These are phyloP conservation scores for Elaeidobius kamerunicus DNA, from an alignment of 2,888 invertebrate genomes.

Conservation along the genomic window DNA sequence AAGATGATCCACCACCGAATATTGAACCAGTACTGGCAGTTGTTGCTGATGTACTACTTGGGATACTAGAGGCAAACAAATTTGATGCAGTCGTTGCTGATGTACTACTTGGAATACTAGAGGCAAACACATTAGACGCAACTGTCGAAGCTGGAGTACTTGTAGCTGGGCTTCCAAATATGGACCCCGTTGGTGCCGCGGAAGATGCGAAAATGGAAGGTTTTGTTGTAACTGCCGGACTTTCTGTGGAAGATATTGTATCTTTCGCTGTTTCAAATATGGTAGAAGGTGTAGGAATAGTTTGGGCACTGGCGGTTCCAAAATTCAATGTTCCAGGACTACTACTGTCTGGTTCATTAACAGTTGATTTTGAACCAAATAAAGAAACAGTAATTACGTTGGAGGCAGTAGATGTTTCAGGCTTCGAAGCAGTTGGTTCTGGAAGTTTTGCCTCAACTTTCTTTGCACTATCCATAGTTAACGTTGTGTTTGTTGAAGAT, in stretches of 20 bases:
- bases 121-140: conserved; percentile 38
- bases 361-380: conserved; percentile 7
- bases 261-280: too few relatives aligned
- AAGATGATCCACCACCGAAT: conserved; percentile 1
- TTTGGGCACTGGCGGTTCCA: too few relatives aligned
- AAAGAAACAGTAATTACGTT: conserved; percentile 15
- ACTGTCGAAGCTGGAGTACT: conserved; percentile 5
- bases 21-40: conserved; percentile 2
- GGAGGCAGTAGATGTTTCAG: neutral
- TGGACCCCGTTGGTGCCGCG: neutral
- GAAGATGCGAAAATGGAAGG: conserved; percentile 2
- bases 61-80: too few relatives aligned
- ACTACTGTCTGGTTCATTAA: neutral
- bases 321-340: too few relatives aligned
- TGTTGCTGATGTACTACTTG: neutral
- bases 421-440: neutral
- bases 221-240: conserved; percentile 26
- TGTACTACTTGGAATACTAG: conserved; percentile 29
- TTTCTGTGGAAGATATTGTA: conserved; percentile 10
- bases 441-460: neutral
- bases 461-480: neutral
- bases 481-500: neutral
- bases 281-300: too few relatives aligned
- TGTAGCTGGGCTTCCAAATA: conserved; percentile 34
- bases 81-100: neutral